phyloP scores from a whole-genome alignment of 2,888 invertebrate species.

The Lobophora halterata region DNA sequence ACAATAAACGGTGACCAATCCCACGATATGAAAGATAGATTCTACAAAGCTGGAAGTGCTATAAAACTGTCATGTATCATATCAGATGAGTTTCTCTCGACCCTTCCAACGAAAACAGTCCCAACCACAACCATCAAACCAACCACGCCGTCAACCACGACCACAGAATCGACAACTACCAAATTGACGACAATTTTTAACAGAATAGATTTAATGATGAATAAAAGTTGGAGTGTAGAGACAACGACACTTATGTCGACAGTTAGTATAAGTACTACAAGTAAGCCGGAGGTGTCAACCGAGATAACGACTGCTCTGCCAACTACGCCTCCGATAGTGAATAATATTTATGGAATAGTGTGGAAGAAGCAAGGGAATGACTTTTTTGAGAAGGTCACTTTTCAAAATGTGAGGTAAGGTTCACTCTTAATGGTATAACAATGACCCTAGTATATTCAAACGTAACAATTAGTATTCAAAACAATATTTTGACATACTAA shows the following conservation, averaged over 20 bases:
- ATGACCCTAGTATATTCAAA: too few relatives aligned
- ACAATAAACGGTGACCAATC: constrained; percentile 86
- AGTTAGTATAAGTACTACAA: constrained; percentile 68
- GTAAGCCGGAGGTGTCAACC: constrained; percentile 54
- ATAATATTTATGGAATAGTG: constrained; percentile 69
- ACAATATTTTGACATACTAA: too few relatives aligned
- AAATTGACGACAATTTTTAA: constrained; percentile 71
- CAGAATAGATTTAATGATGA: constrained; percentile 75
- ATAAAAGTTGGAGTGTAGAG: constrained; percentile 77
- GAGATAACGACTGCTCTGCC: constrained; percentile 47
- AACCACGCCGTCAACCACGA: constrained; percentile 58
- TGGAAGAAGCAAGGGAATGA: constrained; percentile 76
- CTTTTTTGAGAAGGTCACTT: constrained; percentile 62
- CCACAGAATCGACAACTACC: constrained; percentile 60
- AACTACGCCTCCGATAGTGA: constrained; percentile 51
- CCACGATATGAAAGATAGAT: constrained; percentile 85
- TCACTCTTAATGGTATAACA: too few relatives aligned
- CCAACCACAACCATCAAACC: constrained; percentile 46
- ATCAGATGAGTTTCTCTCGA: constrained; percentile 64
- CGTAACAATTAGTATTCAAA: too few relatives aligned
- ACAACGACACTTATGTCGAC: constrained; percentile 71
- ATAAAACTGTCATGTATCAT: constrained; percentile 84
- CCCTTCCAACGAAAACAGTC: constrained; percentile 53
- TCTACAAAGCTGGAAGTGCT: constrained; percentile 87
- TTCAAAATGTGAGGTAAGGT: constrained; percentile 72